Evolutionary conservation across 2,888 invertebrate genomes (phyloP).

Genomic region (Poecilus cupreus): DNA sequence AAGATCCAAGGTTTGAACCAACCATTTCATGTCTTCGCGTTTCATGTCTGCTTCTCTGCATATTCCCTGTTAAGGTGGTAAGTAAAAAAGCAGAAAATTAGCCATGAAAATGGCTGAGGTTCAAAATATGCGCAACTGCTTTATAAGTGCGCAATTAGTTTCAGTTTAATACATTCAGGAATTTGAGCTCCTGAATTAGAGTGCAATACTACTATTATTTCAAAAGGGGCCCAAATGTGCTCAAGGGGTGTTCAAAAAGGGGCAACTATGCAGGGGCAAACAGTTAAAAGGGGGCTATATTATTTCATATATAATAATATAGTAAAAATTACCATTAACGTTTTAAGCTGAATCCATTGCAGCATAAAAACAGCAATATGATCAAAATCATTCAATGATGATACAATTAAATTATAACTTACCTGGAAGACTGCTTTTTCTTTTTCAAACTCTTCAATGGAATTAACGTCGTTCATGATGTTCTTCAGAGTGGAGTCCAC

Average conservation of each 20-base stretch:
- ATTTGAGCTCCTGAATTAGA: neutral
- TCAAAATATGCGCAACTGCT: slow-evolving; percentile 1
- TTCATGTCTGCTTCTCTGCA: slow-evolving; percentile 93
- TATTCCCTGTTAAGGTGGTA: slow-evolving; percentile 79
- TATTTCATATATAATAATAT: neutral
- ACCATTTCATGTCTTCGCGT: slow-evolving; percentile 96
- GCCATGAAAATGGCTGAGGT: slow-evolving; percentile 8
- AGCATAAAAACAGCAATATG: slow-evolving; percentile 31
- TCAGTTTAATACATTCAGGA: neutral
- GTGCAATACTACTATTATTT: neutral
- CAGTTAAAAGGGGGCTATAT: slow-evolving; percentile 7
- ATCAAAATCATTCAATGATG: slow-evolving; percentile 31
- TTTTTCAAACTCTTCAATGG: slow-evolving; percentile 91
- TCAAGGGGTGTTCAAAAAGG: neutral
- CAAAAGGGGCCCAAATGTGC: neutral
- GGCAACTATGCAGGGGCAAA: slow-evolving; percentile 13
- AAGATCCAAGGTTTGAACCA: slow-evolving; percentile 92
- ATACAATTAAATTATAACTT: slow-evolving; percentile 59
- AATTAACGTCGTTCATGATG: slow-evolving; percentile 88
- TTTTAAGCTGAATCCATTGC: slow-evolving; percentile 71
- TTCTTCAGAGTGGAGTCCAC: slow-evolving; percentile 89
- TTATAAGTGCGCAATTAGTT: slow-evolving; percentile 21
- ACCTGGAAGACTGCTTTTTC: slow-evolving; percentile 94
- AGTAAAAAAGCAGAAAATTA: slow-evolving; percentile 60
- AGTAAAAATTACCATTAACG: slow-evolving; percentile 74